phyloP scores from a whole-genome alignment of 2,888 invertebrate genomes.

The Ichneumoninae sp. region DNA sequence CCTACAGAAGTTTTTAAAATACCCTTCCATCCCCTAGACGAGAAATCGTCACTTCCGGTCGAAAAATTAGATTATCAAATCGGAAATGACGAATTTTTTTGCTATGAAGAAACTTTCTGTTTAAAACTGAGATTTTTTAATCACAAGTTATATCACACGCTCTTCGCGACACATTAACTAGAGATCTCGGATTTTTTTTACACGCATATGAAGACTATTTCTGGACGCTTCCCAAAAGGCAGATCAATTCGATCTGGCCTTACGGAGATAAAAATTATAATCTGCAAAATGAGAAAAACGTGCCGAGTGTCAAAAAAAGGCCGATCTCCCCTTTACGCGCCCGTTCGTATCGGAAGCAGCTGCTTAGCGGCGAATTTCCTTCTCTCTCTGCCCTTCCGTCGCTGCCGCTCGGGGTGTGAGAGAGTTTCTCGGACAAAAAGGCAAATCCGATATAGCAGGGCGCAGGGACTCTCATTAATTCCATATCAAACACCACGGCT shows the following conservation, averaged over 20 bases:
- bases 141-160: not conserved
- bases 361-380: slow-evolving; percentile 51
- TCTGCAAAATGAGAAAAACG: not conserved
- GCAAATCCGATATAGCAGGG: slow-evolving; percentile 58
- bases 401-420: slow-evolving; percentile 14
- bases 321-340: not conserved
- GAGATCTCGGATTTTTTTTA: not conserved
- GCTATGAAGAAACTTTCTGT: no score
- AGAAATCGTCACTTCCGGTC: no score
- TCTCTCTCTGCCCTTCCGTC: not conserved
- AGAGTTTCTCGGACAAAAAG: slow-evolving; percentile 61
- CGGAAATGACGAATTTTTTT: no score
- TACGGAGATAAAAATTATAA: not conserved
- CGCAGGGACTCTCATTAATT: slow-evolving; percentile 81
- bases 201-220: not conserved
- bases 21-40: no score
- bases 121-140: not conserved
- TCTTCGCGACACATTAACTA: not conserved
- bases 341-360: slow-evolving; percentile 61
- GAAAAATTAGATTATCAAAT: no score
- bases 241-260: not conserved
- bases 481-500: slow-evolving; percentile 83
- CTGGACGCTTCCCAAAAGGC: not conserved
- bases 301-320: not conserved
- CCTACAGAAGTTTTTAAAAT: not conserved